Evolutionary conservation across 2,888 invertebrate species (phyloP).

Genomic region (Melinaea marsaeus): DNA sequence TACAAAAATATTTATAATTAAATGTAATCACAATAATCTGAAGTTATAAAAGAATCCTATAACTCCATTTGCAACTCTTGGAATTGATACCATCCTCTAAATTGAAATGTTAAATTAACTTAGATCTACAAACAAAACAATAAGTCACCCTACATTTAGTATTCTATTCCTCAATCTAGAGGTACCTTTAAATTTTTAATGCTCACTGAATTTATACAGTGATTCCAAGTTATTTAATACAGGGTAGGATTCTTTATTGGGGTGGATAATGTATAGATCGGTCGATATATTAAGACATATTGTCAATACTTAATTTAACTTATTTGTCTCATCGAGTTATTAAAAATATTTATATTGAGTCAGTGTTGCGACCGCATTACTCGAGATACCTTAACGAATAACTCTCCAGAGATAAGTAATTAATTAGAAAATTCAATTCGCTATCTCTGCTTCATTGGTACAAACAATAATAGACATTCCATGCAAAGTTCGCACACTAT

Average conservation of each 20-base stretch:
- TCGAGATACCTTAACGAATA: too few species aligned
- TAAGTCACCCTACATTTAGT: background rate
- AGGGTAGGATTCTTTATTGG: background rate
- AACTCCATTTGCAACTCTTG: too few species aligned
- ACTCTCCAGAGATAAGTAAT: background rate
- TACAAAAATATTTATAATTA: too few species aligned
- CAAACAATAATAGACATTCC: constrained; percentile 17
- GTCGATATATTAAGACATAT: background rate
- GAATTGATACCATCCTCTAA: background rate
- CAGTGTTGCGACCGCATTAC: too few species aligned
- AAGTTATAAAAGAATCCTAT: too few species aligned
- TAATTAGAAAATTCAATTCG: background rate
- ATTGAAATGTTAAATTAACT: background rate
- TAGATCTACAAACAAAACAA: constrained; percentile 5
- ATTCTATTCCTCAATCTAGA: background rate
- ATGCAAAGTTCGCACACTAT: constrained; percentile 20
- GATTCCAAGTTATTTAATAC: background rate
- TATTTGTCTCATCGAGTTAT: too few species aligned
- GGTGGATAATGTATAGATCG: background rate
- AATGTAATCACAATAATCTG: too few species aligned
- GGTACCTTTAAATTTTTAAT: constrained; percentile 5
- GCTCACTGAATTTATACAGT: background rate
- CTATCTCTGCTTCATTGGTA: constrained; percentile 11
- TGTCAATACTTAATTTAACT: too few species aligned
- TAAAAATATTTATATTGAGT: too few species aligned